Percentiles rank a stretch among this genome's conserved stretches.
Evolutionary conservation across 2,888 invertebrate genomes (phyloP).

Genomic region (Caenorhabditis japonica): DNA sequence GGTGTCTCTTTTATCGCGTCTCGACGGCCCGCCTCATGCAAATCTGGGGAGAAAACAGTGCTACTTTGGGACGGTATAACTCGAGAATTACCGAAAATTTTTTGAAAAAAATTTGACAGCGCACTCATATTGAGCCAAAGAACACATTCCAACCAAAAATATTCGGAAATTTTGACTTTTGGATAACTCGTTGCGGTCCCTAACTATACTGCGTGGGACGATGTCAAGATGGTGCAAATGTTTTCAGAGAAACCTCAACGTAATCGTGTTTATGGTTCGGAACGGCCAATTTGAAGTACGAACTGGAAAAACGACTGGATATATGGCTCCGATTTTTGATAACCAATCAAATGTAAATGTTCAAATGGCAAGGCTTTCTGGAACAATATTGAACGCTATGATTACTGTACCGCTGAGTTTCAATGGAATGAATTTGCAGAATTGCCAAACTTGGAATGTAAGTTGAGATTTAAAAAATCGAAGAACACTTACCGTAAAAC

Average conservation of each 20-base stretch:
- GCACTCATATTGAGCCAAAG: no score
- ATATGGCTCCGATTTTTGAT: slow-evolving; percentile 35
- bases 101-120: no score
- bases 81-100: no score
- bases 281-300: slow-evolving; percentile 30
- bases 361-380: slow-evolving; percentile 29
- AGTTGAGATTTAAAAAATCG: slow-evolving; percentile 12
- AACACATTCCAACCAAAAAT: no score
- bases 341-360: slow-evolving; percentile 9
- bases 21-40: no score
- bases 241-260: slow-evolving; percentile 34
- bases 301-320: slow-evolving; percentile 46
- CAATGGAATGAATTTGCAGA: slow-evolving; percentile 37
- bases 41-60: no score
- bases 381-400: slow-evolving; percentile 35
- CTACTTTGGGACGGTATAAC: no score
- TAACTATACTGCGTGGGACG: no score
- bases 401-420: slow-evolving; percentile 32
- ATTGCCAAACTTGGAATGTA: slow-evolving; percentile 55
- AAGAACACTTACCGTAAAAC: no score
- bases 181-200: no score
- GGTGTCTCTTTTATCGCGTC: no score
- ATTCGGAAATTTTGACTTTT: no score
- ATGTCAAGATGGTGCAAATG: neutral
- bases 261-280: slow-evolving; percentile 41